A percentile compares a stretch with the other conserved stretches of the same genome.
Conservation (phyloP, 2,797 vertebrate species). For the Melanotaenia maccullochi region DNA sequence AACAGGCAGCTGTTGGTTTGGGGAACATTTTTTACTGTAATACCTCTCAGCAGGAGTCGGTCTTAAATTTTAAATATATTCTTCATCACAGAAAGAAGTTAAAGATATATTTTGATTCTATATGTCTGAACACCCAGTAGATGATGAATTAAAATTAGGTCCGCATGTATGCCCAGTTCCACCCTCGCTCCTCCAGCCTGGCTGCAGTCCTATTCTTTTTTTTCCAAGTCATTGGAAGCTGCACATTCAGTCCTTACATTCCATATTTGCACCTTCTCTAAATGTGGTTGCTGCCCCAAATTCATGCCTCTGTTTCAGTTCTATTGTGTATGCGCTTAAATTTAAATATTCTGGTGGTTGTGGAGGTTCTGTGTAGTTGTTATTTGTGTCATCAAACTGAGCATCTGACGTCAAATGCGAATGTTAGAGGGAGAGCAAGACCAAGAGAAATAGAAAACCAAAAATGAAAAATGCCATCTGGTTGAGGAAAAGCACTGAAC, state of each 20-base stretch:
- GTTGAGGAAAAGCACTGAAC: slow-evolving; percentile 42
- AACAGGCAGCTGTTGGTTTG: slow-evolving; percentile 50
- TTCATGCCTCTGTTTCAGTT: slow-evolving; percentile 30
- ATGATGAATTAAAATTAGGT: slow-evolving; percentile 28
- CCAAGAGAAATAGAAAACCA: slow-evolving; percentile 3
- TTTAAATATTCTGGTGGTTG: slow-evolving; percentile 22
- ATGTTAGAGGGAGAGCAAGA: neutral
- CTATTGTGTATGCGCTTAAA: slow-evolving; percentile 35
- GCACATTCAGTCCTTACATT: slow-evolving; percentile 35
- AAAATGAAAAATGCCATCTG: slow-evolving; percentile 55
- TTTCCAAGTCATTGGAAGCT: slow-evolving; percentile 34
- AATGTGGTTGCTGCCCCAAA: slow-evolving; percentile 26
- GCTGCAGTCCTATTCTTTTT: slow-evolving; percentile 1
- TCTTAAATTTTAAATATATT: slow-evolving; percentile 4
- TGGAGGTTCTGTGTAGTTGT: slow-evolving; percentile 14
- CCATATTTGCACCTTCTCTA: slow-evolving; percentile 42
- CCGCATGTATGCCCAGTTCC: neutral
- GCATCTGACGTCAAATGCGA: slow-evolving; percentile 40
- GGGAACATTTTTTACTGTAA: slow-evolving; percentile 27
- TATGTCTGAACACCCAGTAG: neutral
- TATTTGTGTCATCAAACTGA: slow-evolving; percentile 23
- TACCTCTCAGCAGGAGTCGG: slow-evolving; percentile 14
- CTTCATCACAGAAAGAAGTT: slow-evolving; percentile 1
- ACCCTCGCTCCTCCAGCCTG: neutral
- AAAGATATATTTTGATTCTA: neutral